Base-by-base conservation (phyloP, 2,888 invertebrate species). In the Pristionchus entomophagus region DNA sequence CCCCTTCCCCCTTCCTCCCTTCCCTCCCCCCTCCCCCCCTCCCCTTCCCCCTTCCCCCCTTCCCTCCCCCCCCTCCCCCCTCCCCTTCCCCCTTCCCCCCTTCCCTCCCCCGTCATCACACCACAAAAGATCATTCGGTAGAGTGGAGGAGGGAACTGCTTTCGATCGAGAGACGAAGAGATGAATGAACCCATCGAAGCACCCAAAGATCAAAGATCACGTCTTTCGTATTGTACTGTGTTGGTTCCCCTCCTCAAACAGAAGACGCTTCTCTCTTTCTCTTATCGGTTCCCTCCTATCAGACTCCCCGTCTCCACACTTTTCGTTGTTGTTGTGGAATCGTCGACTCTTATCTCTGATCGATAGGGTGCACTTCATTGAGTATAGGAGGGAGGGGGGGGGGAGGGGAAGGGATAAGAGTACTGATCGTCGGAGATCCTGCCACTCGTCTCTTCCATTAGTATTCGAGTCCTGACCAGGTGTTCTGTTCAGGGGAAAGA, bases 51-150 rank as follows among this genome's bases (percentile, higher is more conserved):
- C n/a, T n/a, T n/a, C n/a, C n/a, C n/a, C n/a, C n/a, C n/a, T n/a
- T n/a, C n/a, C n/a, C n/a, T n/a, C n/a, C n/a, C n/a, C n/a, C n/a
- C n/a, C n/a, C n/a, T n/a, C n/a, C n/a, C n/a, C n/a, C n/a, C n/a
- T n/a, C n/a, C n/a, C n/a, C n/a, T n/a, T n/a, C n/a, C n/a, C n/a
- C n/a, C n/a, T n/a, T n/a, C n/a, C n/a, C n/a, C n/a, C n/a, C n/a
- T n/a, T n/a, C n/a, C n/a, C n/a, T n/a, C n/a, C n/a, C n/a, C n/a
- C 73, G 73, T 73, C 73, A 73, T 41, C 8, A n/a, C 22, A 73
- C 73, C 73, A 73, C 41, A 45, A 73, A 73, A 73, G 73, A 45
- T 45, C 73, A 73, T 5, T 22, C n/a, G n/a, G n/a, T n/a, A n/a
- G 19, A 29, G 65, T 22, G 6, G 65, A 29, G 26, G 59, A 19